Conservation (phyloP, 2,797 vertebrate genomes). For the Meda fulgida region DNA sequence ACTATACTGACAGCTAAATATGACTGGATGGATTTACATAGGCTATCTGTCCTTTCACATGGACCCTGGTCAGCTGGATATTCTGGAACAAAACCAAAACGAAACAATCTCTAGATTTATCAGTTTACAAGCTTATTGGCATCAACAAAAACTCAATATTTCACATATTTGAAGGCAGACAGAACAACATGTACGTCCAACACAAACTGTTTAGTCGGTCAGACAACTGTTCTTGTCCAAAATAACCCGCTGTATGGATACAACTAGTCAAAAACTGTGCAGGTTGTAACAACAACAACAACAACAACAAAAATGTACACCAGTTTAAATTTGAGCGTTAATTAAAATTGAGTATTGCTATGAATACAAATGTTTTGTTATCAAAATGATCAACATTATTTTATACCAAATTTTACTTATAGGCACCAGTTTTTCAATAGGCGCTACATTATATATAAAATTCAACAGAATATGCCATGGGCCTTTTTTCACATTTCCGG, state of each 20-base stretch:
- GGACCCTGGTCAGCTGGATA: neutral
- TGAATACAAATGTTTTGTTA: neutral
- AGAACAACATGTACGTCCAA: neutral
- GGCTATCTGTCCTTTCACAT: neutral
- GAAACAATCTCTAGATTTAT: neutral
- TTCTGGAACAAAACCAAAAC: neutral
- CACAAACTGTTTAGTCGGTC: neutral
- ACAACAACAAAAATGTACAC: neutral
- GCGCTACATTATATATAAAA: too few species aligned
- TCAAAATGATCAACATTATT: neutral
- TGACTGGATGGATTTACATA: neutral
- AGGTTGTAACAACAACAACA: too few species aligned
- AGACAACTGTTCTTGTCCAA: neutral
- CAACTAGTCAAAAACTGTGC: neutral
- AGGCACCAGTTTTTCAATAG: neutral
- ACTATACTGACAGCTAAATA: conserved; percentile 9
- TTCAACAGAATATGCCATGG: too few species aligned
- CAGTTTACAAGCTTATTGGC: neutral
- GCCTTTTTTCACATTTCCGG: too few species aligned
- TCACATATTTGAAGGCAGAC: too few species aligned
- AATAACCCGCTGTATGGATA: neutral
- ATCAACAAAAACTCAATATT: neutral
- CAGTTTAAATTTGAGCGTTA: neutral
- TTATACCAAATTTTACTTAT: neutral
- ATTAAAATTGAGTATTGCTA: neutral